Evolutionary conservation across 2,113 vertebrate species (phyloP), one percentile per base, ranked within the genome.

Genomic region (Mugil cephalus): DNA sequence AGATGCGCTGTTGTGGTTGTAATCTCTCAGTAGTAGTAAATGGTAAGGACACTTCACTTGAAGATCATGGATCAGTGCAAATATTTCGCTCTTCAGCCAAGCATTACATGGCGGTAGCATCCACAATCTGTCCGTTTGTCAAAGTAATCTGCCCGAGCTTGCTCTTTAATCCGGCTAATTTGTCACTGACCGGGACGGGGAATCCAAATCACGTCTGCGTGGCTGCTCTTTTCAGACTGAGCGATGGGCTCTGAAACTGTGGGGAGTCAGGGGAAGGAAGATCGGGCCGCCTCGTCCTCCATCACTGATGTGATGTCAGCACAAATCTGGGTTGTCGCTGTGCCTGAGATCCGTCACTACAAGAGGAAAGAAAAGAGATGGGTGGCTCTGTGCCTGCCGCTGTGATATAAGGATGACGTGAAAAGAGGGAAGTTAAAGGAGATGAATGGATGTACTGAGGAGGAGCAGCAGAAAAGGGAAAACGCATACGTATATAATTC

Each of bases 221-320:
- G 67, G 24, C 74, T 58, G 68, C 64, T 68, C 15, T 45, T 52
- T 54, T 73, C 62, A 79, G 68, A 70, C 72, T 83, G 86, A 89
- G 39, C 52, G 67, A 88, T 85, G 64, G 68, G 52, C 30, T 63
- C 56, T 63, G 58, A 74, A 52, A 54, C 18, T 18, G 40, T 59
- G 47, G 60, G 58, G 47, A 7, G 53, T 73, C 10, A 6, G 10
- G 7, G 15, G 45, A 19, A 15, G 53, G 43, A 17, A 9, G 34
- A 55, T 67, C 1, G 1, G 43, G 53, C 73, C 4, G 19, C 66
- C 30, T 52, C 46, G 8, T 79, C 69, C 47, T 79, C 36, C 43
- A 65, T 74, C 65, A 58, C 35, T 21, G 10, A 58, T 80, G 65
- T 77, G 65, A 74, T 70, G 74, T 83, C 84, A 71, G 78, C 61